phyloP scores from a whole-genome alignment of 2,888 invertebrate species.

The Macrophya annulata region DNA sequence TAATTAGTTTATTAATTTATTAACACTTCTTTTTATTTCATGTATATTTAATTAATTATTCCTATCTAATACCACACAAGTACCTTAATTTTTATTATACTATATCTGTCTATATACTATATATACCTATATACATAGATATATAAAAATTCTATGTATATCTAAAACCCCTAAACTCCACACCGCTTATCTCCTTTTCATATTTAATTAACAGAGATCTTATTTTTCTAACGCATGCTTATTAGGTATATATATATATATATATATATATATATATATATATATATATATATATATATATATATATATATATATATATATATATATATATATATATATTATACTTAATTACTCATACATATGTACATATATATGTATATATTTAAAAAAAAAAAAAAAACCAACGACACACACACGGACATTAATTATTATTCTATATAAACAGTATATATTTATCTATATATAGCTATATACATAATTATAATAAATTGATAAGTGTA shows the following conservation, averaged over 20 bases:
- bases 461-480: too few relatives aligned
- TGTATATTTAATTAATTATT: background rate
- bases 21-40: background rate
- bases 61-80: background rate
- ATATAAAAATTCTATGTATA: background rate
- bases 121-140: background rate
- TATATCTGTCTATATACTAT: background rate
- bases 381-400: too few relatives aligned
- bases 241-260: conserved; percentile 8
- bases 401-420: too few relatives aligned
- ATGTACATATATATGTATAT: conserved; percentile 29
- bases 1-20: background rate
- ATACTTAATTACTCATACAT: background rate
- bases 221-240: conserved; percentile 77
- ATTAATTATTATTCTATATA: too few relatives aligned
- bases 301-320: conserved; percentile 49
- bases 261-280: conserved; percentile 59
- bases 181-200: conserved; percentile 69
- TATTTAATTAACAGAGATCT: conserved; percentile 60
- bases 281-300: conserved; percentile 59
- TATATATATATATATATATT: conserved; percentile 40
- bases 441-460: too few relatives aligned
- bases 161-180: conserved; percentile 66
- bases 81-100: background rate
- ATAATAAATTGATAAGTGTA: too few relatives aligned